A percentile compares a stretch with the other conserved stretches of the same genome.
phyloP scores from a whole-genome alignment of 2,113 vertebrate genomes.

The Gobiocypris rarus region DNA sequence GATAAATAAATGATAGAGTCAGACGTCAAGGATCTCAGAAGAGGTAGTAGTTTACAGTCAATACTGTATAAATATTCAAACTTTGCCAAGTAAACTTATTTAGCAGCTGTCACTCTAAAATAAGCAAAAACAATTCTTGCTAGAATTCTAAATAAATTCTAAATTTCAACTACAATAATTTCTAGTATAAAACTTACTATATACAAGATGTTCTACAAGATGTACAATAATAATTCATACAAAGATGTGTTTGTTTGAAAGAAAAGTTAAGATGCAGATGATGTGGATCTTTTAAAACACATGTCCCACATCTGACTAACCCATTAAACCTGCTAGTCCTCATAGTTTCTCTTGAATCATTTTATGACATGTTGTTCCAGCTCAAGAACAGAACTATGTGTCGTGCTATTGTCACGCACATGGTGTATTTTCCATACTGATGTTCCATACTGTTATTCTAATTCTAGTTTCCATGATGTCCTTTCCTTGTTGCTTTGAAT shows the following conservation, averaged over 20 bases:
- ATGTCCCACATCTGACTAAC: background rate
- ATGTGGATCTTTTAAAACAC: background rate
- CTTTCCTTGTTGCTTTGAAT: background rate
- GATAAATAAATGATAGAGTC: background rate
- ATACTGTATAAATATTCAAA: background rate
- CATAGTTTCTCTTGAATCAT: background rate
- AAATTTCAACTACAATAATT: background rate
- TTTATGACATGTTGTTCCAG: background rate
- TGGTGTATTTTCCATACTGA: background rate
- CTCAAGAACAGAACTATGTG: background rate
- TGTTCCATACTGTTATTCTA: background rate
- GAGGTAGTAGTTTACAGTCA: background rate
- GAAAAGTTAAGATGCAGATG: background rate
- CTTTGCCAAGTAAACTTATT: background rate
- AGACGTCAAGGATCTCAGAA: background rate
- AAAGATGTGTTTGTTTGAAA: background rate
- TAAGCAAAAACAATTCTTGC: no score
- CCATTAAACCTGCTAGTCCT: background rate
- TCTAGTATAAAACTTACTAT: background rate
- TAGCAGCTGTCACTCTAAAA: background rate
- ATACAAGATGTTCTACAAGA: background rate
- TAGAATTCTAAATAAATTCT: no score
- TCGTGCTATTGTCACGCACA: background rate
- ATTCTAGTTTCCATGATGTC: background rate
- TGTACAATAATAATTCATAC: no score